Conservation (phyloP, 2,888 invertebrate genomes). For the Sphaerophoria taeniata region DNA sequence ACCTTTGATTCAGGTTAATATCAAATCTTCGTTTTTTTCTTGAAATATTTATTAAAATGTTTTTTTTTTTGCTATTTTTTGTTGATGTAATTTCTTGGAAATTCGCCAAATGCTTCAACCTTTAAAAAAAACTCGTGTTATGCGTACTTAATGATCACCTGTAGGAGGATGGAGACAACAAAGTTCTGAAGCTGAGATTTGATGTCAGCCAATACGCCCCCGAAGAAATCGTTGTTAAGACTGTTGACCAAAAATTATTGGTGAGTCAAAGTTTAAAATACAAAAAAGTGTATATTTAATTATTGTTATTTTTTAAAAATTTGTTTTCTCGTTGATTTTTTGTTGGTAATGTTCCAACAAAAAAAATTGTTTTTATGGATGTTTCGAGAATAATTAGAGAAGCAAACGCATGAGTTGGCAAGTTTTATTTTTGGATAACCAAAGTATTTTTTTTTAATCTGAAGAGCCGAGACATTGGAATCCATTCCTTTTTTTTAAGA, state of each 20-base stretch:
- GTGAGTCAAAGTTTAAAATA: constrained; percentile 84
- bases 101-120: constrained; percentile 41
- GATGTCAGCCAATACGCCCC: constrained; percentile 98
- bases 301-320: constrained; percentile 22
- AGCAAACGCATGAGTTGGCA: constrained; percentile 30
- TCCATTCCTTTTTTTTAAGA: background rate
- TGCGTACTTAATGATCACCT: constrained; percentile 78
- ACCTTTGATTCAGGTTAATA: constrained; percentile 87
- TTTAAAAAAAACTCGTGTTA: constrained; percentile 6
- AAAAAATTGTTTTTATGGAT: constrained; percentile 22
- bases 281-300: constrained; percentile 5
- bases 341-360: constrained; percentile 54
- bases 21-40: constrained; percentile 11
- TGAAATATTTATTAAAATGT: constrained; percentile 51
- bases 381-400: constrained; percentile 51
- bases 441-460: constrained; percentile 2
- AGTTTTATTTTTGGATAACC: constrained; percentile 43
- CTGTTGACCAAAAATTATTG: constrained; percentile 98
- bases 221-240: constrained; percentile 99
- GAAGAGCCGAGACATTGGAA: background rate
- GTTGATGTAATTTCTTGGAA: constrained; percentile 42
- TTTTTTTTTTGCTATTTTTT: constrained; percentile 37
- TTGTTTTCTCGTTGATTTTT: constrained; percentile 28
- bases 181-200: constrained; percentile 96
- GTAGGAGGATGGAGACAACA: constrained; percentile 96